phyloP scores from a whole-genome alignment of 2,888 invertebrate genomes.

The Chironomus tentans region DNA sequence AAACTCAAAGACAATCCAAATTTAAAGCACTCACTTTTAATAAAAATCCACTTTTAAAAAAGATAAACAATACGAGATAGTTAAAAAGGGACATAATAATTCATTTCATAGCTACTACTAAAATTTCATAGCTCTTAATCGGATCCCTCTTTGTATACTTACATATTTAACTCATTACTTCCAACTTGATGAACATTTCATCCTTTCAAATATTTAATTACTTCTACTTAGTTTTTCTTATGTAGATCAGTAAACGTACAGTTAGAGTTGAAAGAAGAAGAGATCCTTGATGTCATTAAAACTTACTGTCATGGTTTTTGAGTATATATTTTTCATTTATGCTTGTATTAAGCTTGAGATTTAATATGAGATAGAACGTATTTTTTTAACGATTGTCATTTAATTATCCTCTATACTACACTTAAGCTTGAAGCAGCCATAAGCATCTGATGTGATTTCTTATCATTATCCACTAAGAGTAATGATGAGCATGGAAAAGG shows the following conservation, averaged over 20 bases:
- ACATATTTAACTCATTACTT: not conserved
- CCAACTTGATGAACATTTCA: not conserved
- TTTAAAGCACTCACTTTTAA: too few species aligned
- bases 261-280: not conserved
- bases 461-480: not conserved
- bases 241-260: too few species aligned
- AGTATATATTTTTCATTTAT: not conserved
- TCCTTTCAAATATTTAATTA: not conserved
- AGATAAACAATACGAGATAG: not conserved
- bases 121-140: not conserved
- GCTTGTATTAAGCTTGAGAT: not conserved
- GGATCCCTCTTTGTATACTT: not conserved
- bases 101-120: not conserved
- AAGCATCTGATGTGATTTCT: not conserved
- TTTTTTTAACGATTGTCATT: constrained; percentile 17
- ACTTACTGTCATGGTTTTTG: constrained; percentile 13
- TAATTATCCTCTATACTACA: constrained; percentile 12
- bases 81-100: not conserved
- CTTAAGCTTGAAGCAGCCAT: not conserved
- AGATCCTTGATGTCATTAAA: not conserved
- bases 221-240: not conserved
- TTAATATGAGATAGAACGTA: not conserved
- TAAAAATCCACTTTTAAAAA: too few species aligned
- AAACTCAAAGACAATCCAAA: too few species aligned
- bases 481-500: not conserved